Base-by-base conservation (phyloP, 2,888 invertebrate genomes). In the Drosophila phalerata region DNA sequence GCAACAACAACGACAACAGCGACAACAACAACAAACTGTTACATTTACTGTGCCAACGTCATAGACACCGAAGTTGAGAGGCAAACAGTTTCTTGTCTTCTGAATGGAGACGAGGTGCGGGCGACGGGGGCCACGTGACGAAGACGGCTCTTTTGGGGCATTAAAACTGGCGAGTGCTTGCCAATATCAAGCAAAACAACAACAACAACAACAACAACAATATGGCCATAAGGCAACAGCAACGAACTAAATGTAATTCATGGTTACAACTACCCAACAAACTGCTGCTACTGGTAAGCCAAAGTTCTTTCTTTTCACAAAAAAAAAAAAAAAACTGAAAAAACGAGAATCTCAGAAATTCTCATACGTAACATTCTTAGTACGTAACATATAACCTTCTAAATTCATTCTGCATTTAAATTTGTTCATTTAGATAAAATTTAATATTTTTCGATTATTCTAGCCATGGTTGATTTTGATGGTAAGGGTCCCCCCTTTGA, bases 251-350 rank as follows among this genome's bases (percentile, higher is more conserved):
- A 73, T 80, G 86, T 79, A 81, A 79, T 88, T 81, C 80, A 90
- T 88, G 89, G 86, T 89, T 88, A 74, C 89, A 90, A 85, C 76
- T 79, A 74, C 60, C 73, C 76, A 81, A 81, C 73, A 81, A 82
- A 77, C 79, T 85, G 85, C 86, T 90, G 68, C 74, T 81, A 70
- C 72, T 84, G 89, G 89, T 90, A 55, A 81, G 84, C 69, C 53
- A 9, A 8, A 55, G 19, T n/a, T 6, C 1, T 11, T 5, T 28
- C 9, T 22, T n/a, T 22, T 9, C 1, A 8, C 2, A 4, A 48
- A n/a, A 17, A 32, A 25, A 22, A 4, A 22, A 22, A 4, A 22
- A 3, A 22, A 4, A 22, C 0, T 2, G 22, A 22, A 22, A 49
- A 2, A 51, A 28, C 22, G 38, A 37, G 51, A 37, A 51, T 37